A percentile compares a stretch with the other conserved stretches of the same genome.
Conservation (phyloP, 53 echinoderm and acorn worm genomes). For the Antedon mediterranea region DNA sequence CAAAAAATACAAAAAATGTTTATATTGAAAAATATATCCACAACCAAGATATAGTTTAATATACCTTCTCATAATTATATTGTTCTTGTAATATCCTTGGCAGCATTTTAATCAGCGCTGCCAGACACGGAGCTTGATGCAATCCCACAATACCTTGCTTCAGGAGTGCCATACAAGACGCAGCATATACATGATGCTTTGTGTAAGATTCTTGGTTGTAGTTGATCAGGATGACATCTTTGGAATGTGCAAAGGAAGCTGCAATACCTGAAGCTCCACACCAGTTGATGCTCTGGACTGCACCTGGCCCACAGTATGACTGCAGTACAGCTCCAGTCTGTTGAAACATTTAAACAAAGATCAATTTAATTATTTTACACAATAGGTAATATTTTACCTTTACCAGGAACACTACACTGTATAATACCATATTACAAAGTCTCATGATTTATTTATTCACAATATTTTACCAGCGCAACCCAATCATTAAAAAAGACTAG, state of each 20-base stretch:
- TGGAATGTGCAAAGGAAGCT: conserved; percentile 51
- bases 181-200: conserved; percentile 59
- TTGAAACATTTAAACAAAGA: too few relatives aligned
- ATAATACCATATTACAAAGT: too few relatives aligned
- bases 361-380: too few relatives aligned
- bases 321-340: conserved; percentile 70
- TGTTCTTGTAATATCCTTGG: conserved; percentile 87
- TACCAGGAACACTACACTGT: too few relatives aligned
- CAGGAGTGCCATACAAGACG: conserved; percentile 70
- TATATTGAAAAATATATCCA: too few relatives aligned
- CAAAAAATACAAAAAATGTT: too few relatives aligned
- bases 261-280: conserved; percentile 45
- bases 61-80: conserved; percentile 89
- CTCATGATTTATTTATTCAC: too few relatives aligned
- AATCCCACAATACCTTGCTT: conserved; percentile 76
- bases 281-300: conserved; percentile 69
- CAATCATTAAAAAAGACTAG: too few relatives aligned
- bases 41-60: too few relatives aligned
- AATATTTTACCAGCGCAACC: too few relatives aligned
- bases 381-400: too few relatives aligned
- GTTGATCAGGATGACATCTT: conserved; percentile 42
- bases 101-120: conserved; percentile 74
- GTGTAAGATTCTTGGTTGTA: conserved; percentile 52
- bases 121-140: conserved; percentile 79
- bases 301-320: conserved; percentile 44